Base-by-base conservation (phyloP, 1,140 invertebrate species). In the Lordiphosa mommai region DNA sequence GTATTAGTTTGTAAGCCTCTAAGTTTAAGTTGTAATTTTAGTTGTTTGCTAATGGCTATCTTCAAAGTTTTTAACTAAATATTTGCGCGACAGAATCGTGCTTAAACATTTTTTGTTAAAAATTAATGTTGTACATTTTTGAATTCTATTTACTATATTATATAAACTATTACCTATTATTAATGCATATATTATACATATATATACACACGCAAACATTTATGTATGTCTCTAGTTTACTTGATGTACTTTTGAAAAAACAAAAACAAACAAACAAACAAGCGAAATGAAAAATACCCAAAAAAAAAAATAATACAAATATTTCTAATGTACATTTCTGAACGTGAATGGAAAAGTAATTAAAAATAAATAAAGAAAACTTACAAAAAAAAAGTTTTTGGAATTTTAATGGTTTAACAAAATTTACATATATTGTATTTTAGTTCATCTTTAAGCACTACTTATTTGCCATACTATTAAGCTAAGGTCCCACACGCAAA, bases 121-220 rank as follows among this genome's bases (percentile, higher is more conserved):
- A 82, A 72, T 82, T 59, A 82, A 82, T 82, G 77, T 82, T 82
- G 77, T 82, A 82, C 77, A 82, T 82, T 82, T 82, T 77, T 82
- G 77, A 84, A 82, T 82, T 82, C 72, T 72, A 82, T 82, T 76
- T 76, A 67, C 29, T 34, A 47, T n/a, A 40, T 16, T 38, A 53
- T 43, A 50, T 36, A 50, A 50, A 44, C 13, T 69, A 69, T 68
- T 60, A 51, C 23, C 48, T 68, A 67, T 67, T 67, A 68, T 68
- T 68, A 68, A 67, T 67, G 53, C 46, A 67, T 67, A 65, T 72
- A 63, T 33, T 43, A 56, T 12, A 47, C 14, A 74, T 36, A 63
- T 44, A 64, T 48, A 44, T 29, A 49, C 14, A 49, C 48, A 16
- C 29, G 40, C 27, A 40, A n/a, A 20, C 29, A 37, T 33, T 36